These are phyloP conservation scores for Borostomias antarcticus DNA, from an alignment of 2,797 vertebrate species.

Conservation along the genomic window DNA sequence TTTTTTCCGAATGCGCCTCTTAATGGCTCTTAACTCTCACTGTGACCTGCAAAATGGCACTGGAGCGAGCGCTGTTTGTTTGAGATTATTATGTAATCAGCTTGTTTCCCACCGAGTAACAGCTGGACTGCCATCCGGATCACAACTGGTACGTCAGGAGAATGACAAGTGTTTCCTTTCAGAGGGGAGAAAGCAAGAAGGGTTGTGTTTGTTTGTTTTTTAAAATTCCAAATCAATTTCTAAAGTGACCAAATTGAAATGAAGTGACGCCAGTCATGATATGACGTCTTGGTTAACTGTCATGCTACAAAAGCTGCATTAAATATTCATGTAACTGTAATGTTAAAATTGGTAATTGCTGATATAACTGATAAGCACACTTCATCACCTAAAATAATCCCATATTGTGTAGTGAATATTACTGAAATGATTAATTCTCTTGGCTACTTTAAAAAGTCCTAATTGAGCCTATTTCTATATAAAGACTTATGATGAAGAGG, in stretches of 20 bases:
- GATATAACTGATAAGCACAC: no score
- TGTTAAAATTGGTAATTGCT: no score
- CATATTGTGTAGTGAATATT: no score
- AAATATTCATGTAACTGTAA: background rate
- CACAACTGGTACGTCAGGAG: slow-evolving; percentile 18
- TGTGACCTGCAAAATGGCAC: slow-evolving; percentile 27
- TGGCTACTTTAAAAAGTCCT: no score
- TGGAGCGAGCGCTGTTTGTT: slow-evolving; percentile 45
- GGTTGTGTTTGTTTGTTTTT: background rate
- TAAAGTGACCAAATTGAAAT: no score
- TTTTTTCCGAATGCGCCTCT: slow-evolving; percentile 26
- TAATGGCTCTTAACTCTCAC: slow-evolving; percentile 14
- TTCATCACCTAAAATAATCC: no score
- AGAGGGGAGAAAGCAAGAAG: background rate
- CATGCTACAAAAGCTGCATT: background rate
- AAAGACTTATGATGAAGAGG: no score
- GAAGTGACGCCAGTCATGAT: background rate
- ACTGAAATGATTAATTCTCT: no score
- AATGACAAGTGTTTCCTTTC: slow-evolving; percentile 10
- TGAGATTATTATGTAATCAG: slow-evolving; percentile 54
- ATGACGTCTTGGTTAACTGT: no score
- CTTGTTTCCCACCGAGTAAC: slow-evolving; percentile 54
- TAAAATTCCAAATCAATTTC: no score
- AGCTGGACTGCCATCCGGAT: slow-evolving; percentile 51
- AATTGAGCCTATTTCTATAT: no score